Base-by-base conservation (phyloP, 2,888 invertebrate species). In the Fragum whitleyi region DNA sequence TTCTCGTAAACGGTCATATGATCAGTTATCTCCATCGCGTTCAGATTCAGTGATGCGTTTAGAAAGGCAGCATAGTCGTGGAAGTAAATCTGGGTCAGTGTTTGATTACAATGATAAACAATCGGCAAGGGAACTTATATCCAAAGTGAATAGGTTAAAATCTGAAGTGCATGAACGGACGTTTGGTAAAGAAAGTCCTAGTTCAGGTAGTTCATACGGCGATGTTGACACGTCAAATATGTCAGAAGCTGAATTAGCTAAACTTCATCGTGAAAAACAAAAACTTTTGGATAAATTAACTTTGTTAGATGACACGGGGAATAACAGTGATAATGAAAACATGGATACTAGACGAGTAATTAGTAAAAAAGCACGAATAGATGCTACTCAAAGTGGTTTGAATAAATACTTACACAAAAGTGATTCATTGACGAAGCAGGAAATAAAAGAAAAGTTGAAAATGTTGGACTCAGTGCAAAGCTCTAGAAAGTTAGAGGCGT, bases 191-290 rank as follows among this genome's bases (percentile, higher is more conserved):
- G 87, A 88, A 61, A 90, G 89, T 72, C 90, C 90, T 26, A 89
- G 90, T 74, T 91, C 92, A 42, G 86, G 88, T 36, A 89, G 88
- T 83, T 89, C 88, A 69, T 87, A 87, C 65, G 87, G 89, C 81
- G 90, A 90, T 62, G 89, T 95, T 76, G 95, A 95, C 76, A 95
- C 95, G 47, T 96, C 96, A 87, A 95, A 95, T 90, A 95, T 95
- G 74, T 87, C 88, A 36, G 92, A 91, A 80, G 85, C 88, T 14
- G 91, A 91, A 62, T 83, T 92, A 65, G 81, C 87, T 59, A 90
- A 92, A 77, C 86, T 93, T 67, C 91, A 93, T 75, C 91, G 91
- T 73, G 90, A 93, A 81, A 93, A 93, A 83, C 89, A 91, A 47
- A 88, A 92, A 36, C 84, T 94, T 36, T 83, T 94, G 29, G 90